Conservation (phyloP, 2,113 vertebrate genomes). For the Bostrychus sinensis region DNA sequence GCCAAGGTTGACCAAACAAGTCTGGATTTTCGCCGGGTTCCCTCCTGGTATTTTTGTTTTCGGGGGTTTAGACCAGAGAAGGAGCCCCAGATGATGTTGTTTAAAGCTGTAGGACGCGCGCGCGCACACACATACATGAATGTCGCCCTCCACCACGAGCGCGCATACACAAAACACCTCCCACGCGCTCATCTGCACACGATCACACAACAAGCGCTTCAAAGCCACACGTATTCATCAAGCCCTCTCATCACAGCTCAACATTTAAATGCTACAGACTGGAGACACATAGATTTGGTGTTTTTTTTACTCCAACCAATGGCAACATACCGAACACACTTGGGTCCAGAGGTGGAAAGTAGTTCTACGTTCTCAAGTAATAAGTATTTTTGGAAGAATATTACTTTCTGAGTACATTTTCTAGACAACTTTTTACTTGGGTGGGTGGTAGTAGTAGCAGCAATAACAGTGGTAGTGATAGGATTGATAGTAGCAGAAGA, state of each 20-base stretch:
- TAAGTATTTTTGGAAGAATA: no score
- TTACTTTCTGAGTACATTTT: no score
- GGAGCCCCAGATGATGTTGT: slow-evolving; percentile 52
- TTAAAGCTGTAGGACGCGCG: slow-evolving; percentile 58
- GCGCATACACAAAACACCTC: slow-evolving; percentile 60
- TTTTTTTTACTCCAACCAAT: no score
- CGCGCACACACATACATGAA: slow-evolving; percentile 45
- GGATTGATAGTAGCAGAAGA: no score
- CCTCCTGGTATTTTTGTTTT: slow-evolving; percentile 19
- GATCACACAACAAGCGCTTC: slow-evolving; percentile 68
- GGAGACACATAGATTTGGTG: slow-evolving; percentile 38
- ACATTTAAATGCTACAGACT: slow-evolving; percentile 65
- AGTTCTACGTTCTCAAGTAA: no score
- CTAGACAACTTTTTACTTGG: no score
- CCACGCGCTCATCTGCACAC: slow-evolving; percentile 73
- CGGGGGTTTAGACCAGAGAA: slow-evolving; percentile 25
- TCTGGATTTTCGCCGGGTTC: slow-evolving; percentile 7
- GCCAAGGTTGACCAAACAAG: slow-evolving; percentile 10
- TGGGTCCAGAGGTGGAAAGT: no score
- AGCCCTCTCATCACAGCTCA: slow-evolving; percentile 64
- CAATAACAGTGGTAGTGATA: no score
- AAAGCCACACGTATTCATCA: slow-evolving; percentile 74
- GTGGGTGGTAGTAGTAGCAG: no score
- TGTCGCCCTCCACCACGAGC: slow-evolving; percentile 59
- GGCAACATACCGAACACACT: slow-evolving; percentile 12